Base-by-base conservation (phyloP, 2,797 vertebrate species). In the Varecia variegata region DNA sequence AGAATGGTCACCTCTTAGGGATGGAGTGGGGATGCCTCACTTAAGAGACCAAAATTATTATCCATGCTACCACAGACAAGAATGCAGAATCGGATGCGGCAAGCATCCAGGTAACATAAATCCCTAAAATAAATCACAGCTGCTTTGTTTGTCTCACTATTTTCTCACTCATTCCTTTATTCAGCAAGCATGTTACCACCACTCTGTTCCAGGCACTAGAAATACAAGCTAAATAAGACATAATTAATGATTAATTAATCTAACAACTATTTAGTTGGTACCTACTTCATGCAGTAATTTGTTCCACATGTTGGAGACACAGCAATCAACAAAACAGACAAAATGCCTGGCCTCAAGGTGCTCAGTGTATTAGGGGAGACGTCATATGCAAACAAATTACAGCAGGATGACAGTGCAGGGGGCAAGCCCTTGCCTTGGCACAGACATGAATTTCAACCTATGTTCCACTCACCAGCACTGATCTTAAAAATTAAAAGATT, bases 401-500 rank as follows among this genome's bases (percentile, higher is more conserved):
- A 62, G 38, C 54, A n/a, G 8, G 23, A 10, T 47, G 52, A 79
- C 0, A 54, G 68, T 30, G 20, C 5, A 38, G 45, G 5, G 13
- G 73, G 13, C 58, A 67, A 68, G 67, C 20, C 68, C 54, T 54
- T 81, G 52, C 71, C 58, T 56, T 82, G 54, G 73, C 88, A 84
- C 77, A 74, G 54, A 18, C 6, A 17, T 0, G n/a, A 60, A 93
- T 73, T 83, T 81, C 94, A 92, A 94, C 65, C 83, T n/a, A 52
- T 32, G 32, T 25, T 93, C 79, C 94, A 68, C 89, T 89, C 32
- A 88, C 76, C 56, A 94, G 82, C 86, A 40, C 74, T 56, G 95
- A 90, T 92, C 81, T 93, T 40, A 88, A 82, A 95, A 95, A 74
- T 93, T 40, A 88, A 82, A 95, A 95, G 79, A 84, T 65, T 88